A percentile compares a stretch with the other conserved stretches of the same genome.
phyloP scores from a whole-genome alignment of 2,113 vertebrate species.

The Otocyon megalotis region DNA sequence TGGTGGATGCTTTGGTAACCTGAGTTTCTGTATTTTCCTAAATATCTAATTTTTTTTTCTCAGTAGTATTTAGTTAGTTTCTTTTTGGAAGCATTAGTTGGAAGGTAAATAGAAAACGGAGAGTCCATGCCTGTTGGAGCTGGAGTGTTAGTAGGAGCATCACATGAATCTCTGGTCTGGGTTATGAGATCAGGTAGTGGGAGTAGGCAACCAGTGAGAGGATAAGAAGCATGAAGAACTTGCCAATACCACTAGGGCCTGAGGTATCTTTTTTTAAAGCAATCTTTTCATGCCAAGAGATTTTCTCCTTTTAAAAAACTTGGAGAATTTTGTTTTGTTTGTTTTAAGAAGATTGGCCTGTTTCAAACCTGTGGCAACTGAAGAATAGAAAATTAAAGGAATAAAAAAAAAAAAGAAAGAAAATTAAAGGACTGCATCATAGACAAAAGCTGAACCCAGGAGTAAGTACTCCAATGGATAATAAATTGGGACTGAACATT shows the following conservation, averaged over 20 bases:
- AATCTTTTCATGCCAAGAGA: background rate
- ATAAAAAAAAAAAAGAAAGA: no score
- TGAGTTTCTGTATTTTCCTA: background rate
- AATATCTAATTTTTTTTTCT: background rate
- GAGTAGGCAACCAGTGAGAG: background rate
- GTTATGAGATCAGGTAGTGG: background rate
- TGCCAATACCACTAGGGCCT: background rate
- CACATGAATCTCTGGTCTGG: background rate
- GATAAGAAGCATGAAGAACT: background rate
- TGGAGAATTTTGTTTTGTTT: background rate
- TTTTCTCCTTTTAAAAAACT: background rate
- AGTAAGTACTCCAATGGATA: background rate
- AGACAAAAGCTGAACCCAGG: background rate
- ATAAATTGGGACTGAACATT: background rate
- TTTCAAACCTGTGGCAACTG: background rate
- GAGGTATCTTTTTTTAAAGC: background rate
- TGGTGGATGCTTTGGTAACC: background rate
- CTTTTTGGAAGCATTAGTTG: background rate
- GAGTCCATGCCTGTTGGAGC: background rate
- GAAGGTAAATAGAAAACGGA: background rate
- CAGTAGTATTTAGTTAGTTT: background rate
- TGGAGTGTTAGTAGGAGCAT: background rate
- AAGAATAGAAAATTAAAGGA: background rate
- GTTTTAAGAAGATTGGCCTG: background rate
- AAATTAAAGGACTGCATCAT: background rate